These are phyloP conservation scores for Psephotus haematonotus DNA, from an alignment of 2,113 vertebrate genomes.

Conservation along the genomic window DNA sequence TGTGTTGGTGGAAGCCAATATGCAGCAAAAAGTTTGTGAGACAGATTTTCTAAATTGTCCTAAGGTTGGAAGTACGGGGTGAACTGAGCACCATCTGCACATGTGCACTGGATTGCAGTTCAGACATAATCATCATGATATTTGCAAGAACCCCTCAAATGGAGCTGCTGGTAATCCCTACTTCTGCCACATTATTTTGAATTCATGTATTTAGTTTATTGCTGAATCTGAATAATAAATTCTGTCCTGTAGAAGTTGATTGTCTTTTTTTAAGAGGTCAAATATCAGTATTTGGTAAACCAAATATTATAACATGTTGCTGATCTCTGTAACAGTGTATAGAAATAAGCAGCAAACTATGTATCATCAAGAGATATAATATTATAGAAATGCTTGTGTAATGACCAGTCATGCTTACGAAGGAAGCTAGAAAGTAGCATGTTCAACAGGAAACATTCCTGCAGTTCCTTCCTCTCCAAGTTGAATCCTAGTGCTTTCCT, in stretches of 20 bases:
- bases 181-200: background rate
- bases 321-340: background rate
- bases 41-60: background rate
- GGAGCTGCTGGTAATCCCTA: background rate
- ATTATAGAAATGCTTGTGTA: background rate
- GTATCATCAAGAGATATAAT: background rate
- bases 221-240: background rate
- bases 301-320: background rate
- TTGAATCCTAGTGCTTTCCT: constrained; percentile 61
- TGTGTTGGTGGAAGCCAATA: background rate
- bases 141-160: background rate
- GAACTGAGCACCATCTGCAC: background rate
- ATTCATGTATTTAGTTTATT: background rate
- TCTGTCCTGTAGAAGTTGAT: background rate
- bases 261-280: background rate
- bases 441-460: constrained; percentile 5
- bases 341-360: background rate
- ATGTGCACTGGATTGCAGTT: background rate
- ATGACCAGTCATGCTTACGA: background rate
- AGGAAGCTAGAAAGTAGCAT: background rate
- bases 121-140: background rate
- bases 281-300: background rate
- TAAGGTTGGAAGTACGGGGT: background rate
- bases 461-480: constrained; percentile 61
- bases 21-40: background rate